Evolutionary conservation across 1,140 invertebrate species (phyloP), one percentile per base, ranked within the genome.

Genomic region (Drosophila ercepeae): DNA sequence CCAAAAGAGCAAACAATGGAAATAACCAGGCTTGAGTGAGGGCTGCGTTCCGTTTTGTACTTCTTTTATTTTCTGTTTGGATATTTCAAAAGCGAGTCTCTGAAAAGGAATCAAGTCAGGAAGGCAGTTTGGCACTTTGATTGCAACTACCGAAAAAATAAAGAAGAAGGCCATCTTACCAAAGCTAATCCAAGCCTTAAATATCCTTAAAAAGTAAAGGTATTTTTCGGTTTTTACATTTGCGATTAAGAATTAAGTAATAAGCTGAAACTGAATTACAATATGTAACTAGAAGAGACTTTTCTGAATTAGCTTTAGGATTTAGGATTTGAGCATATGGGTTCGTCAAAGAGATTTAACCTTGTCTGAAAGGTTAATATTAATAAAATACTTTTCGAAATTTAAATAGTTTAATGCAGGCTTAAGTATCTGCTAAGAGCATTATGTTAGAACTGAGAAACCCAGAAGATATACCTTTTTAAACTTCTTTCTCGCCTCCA

Each of bases 1-100:
- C 79, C 75, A 79, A 79, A 86, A 83, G 75, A 68, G 79, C 81
- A 86, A 86, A 86, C 81, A 86, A 86, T 88, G 82, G 76, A 69
- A 65, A 64, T 51, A 79, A 75, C 72, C 82, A 73, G 44, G 45
- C 50, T n/a, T 18, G 39, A 69, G 64, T 69, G 65, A 29, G 29
- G 64, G 36, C 34, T 65, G 63, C 55, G 55, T 64, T 58, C 60
- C 32, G 45, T 64, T 64, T 25, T 63, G 5, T 34, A 16, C 9
- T 48, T 52, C 6, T 48, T 46, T 5, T 25, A 39, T 48, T 65
- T 9, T 49, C 6, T 21, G 27, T 41, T 39, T 34, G 45, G 14
- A 19, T 16, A 18, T 42, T 42, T 42, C 19, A 9, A 13, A 42
- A 41, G 32, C 42, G 49, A 19, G 41, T 25, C 18, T 9, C 42